Base-by-base conservation (phyloP, 2,797 vertebrate species). In the Sebastes itinus region DNA sequence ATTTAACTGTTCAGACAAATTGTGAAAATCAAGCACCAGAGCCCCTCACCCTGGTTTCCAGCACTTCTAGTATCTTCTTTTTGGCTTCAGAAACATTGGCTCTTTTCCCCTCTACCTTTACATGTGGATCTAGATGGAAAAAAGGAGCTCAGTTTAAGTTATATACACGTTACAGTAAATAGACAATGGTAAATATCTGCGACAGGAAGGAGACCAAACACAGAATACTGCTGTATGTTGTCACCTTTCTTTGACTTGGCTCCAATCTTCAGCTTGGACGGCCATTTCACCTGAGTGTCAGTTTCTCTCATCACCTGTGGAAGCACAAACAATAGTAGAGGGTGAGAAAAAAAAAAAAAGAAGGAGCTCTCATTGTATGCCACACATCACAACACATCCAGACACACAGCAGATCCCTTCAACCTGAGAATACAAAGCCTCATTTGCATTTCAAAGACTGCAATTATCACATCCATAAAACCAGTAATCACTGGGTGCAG, bases 231-330 rank as follows among this genome's bases (percentile, higher is more conserved):
- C 2, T 10, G 5, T 49, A 49, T 33, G 5, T 7, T 42, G 65
- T 86, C 80, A 96, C 96, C 96, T 96, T 96, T 97, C 91, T 96
- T 97, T 81, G 96, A 97, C 84, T 97, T 97, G 52, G 96, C 96
- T 59, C 96, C 96, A 49, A 97, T 96, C 90, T 97, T 97, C 79
- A 97, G 92, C 76, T 96, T 97, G 75, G 96, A 96, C 0, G 96
- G 96, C 96, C 96, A 97, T 95, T 96, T 97, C 93, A 97, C 96
- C 94, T 95, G 94, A 49, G 96, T 96, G 94, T 93, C 83, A 56
- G 95, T 97, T 90, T 97, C 95, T 84, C 78, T 94, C 95, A 96
- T 96, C 90, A 97, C 95, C 96, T 97, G 89, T 22, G 71, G 74
- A 69, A 70, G 46, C 79, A 61, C 25, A 25, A 32, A 91, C 83